These are phyloP conservation scores for Stegodyphus dumicola DNA, from an alignment of 1,140 invertebrate species.

Conservation along the genomic window DNA sequence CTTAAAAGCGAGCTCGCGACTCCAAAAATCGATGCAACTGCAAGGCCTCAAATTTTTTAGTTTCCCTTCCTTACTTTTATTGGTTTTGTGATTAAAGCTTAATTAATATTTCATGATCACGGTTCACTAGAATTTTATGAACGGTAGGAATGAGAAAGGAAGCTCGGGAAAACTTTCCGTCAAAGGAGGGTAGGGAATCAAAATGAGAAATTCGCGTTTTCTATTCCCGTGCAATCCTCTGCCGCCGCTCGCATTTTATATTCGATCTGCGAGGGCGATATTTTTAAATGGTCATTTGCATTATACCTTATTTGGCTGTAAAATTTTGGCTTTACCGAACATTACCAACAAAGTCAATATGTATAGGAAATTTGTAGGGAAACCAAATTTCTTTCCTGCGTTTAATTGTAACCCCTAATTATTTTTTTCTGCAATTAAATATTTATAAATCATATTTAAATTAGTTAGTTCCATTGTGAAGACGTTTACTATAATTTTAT, in stretches of 20 bases:
- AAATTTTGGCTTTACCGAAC: background rate
- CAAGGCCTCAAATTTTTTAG: slow-evolving; percentile 1
- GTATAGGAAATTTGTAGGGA: too few relatives aligned
- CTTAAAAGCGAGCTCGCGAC: background rate
- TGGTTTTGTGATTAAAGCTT: slow-evolving; percentile 55
- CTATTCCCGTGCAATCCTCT: background rate
- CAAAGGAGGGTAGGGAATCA: background rate
- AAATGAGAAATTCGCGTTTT: background rate
- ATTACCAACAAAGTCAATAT: background rate
- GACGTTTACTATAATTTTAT: too few relatives aligned
- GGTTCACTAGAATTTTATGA: slow-evolving; percentile 39
- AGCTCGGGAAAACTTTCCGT: background rate
- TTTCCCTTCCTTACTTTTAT: slow-evolving; percentile 33
- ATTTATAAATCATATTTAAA: too few relatives aligned
- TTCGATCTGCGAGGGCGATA: slow-evolving; percentile 4
- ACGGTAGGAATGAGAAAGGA: slow-evolving; percentile 1
- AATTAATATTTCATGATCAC: slow-evolving; percentile 57
- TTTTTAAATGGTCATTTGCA: slow-evolving; percentile 30
- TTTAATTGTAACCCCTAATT: too few relatives aligned
- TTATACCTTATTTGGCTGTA: slow-evolving; percentile 24
- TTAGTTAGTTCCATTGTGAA: too few relatives aligned
- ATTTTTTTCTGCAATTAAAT: too few relatives aligned
- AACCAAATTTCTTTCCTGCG: too few relatives aligned
- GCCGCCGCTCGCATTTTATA: background rate
- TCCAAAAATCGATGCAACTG: slow-evolving; percentile 23